A percentile compares a stretch with the other conserved stretches of the same genome.
phyloP scores from a whole-genome alignment of 2,888 invertebrate species.

The Cosmopolites sordidus region DNA sequence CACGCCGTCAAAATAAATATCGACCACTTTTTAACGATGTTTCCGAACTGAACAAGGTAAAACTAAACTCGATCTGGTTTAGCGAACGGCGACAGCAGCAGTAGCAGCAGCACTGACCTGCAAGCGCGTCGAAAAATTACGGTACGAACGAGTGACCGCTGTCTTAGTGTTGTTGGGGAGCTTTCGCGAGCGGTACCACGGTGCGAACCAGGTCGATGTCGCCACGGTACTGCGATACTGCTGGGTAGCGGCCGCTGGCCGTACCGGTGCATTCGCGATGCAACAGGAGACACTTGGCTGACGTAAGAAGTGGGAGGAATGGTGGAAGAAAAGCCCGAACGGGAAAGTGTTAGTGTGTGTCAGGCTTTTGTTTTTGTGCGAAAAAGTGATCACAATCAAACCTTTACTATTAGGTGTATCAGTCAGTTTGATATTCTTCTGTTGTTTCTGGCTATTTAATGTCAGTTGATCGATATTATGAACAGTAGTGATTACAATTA shows the following conservation, averaged over 20 bases:
- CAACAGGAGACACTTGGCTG: constrained; percentile 24
- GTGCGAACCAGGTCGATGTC: constrained; percentile 14
- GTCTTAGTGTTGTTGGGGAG: neutral
- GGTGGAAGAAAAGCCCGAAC: neutral
- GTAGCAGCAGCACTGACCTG: constrained; percentile 19
- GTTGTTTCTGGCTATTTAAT: too few relatives aligned
- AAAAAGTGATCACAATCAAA: too few relatives aligned
- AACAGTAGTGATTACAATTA: too few relatives aligned
- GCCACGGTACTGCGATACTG: constrained; percentile 21
- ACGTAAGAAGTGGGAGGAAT: constrained; percentile 22
- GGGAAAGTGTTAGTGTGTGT: too few relatives aligned
- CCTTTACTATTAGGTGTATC: too few relatives aligned
- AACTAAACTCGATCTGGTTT: neutral
- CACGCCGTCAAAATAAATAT: too few relatives aligned
- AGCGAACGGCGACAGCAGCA: too few relatives aligned
- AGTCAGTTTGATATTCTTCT: too few relatives aligned
- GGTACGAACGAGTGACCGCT: constrained; percentile 3
- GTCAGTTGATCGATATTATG: too few relatives aligned
- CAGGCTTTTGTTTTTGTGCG: too few relatives aligned
- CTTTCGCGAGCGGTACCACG: constrained; percentile 8
- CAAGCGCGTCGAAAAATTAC: constrained; percentile 14
- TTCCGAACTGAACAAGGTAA: neutral
- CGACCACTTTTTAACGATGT: too few relatives aligned
- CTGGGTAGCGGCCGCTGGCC: constrained; percentile 18
- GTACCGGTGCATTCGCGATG: constrained; percentile 2